Evolutionary conservation across 2,797 vertebrate species (phyloP).

Genomic region (Hydrolagus colliei): DNA sequence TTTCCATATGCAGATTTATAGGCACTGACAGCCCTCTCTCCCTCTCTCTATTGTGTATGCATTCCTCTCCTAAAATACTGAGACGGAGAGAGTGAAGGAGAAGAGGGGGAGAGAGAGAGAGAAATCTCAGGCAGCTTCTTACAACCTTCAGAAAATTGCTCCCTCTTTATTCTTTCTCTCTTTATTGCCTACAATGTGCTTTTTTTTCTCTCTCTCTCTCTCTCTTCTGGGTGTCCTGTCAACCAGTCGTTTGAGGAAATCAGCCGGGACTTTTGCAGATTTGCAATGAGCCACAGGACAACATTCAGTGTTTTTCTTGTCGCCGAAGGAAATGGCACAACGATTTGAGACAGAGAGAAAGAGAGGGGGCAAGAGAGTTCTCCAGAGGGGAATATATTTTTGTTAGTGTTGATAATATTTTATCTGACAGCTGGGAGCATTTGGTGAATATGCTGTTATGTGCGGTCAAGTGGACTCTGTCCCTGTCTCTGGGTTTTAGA

Average conservation of each 20-base stretch:
- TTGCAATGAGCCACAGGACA: conserved; percentile 20
- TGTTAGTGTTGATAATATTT: conserved; percentile 31
- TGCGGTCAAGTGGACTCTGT: conserved; percentile 32
- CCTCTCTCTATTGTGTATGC: conserved; percentile 49
- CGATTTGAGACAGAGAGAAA: conserved; percentile 26
- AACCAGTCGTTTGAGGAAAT: conserved; percentile 24
- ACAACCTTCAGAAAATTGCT: background rate
- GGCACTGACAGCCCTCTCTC: conserved; percentile 73
- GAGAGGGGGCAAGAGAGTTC: conserved; percentile 23
- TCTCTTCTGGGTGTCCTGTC: background rate
- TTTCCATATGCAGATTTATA: conserved; percentile 97
- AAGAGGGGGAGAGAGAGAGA: background rate
- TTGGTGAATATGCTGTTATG: conserved; percentile 31
- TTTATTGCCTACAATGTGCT: conserved; percentile 5
- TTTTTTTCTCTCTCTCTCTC: background rate
- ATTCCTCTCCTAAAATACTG: conserved; percentile 45
- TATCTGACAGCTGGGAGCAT: conserved; percentile 29
- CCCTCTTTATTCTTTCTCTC: background rate
- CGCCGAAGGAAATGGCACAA: conserved; percentile 31
- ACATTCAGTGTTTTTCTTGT: conserved; percentile 26
- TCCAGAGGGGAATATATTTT: conserved; percentile 31
- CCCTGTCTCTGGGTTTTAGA: conserved; percentile 31
- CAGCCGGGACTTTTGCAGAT: conserved; percentile 29
- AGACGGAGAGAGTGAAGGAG: background rate
- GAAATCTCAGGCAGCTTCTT: conserved; percentile 25